Percentiles rank a stretch among this genome's conserved stretches.
Evolutionary conservation across 2,113 vertebrate genomes (phyloP).

Genomic region (Rhagologus leucostigma): DNA sequence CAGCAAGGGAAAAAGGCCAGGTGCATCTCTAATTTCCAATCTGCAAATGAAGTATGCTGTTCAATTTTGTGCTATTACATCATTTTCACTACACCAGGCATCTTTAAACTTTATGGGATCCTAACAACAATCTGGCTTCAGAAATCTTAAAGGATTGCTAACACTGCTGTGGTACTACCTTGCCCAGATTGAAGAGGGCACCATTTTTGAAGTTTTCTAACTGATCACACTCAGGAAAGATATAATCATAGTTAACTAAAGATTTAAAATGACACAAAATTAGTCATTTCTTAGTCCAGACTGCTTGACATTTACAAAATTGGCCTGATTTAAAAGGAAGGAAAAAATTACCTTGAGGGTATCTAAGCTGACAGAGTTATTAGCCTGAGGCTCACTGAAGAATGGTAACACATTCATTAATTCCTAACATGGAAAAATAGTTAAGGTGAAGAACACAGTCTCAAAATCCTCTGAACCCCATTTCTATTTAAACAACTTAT

Average conservation of each 20-base stretch:
- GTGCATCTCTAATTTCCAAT: background rate
- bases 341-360: slow-evolving; percentile 39
- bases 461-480: background rate
- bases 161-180: background rate
- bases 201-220: background rate
- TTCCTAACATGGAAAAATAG: slow-evolving; percentile 8
- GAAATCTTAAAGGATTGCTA: background rate
- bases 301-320: slow-evolving; percentile 44
- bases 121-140: background rate
- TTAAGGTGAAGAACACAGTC: background rate
- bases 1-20: background rate
- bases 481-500: background rate
- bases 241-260: background rate
- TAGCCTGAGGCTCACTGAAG: background rate
- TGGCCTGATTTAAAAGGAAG: background rate
- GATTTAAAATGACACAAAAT: slow-evolving; percentile 1
- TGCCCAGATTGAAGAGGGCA: background rate
- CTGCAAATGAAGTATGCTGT: background rate
- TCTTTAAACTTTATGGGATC: background rate
- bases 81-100: background rate
- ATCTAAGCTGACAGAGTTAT: slow-evolving; percentile 12
- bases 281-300: background rate
- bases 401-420: background rate
- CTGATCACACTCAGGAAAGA: background rate
- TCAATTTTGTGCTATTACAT: background rate